These are phyloP conservation scores for Metalampra italica DNA, from an alignment of 2,888 invertebrate species.

Conservation along the genomic window DNA sequence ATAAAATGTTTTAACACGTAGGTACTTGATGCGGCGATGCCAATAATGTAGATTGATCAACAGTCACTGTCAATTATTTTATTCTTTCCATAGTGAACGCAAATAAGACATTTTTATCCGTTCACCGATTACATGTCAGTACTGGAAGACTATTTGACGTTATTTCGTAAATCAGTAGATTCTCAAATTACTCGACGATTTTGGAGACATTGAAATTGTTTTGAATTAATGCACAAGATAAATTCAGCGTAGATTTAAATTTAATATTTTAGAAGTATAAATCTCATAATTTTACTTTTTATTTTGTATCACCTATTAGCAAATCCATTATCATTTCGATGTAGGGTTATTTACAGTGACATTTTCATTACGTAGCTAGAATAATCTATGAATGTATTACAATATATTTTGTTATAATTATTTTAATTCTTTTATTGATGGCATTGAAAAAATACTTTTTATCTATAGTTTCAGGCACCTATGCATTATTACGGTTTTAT, in stretches of 20 bases:
- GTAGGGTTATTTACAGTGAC: slow-evolving; percentile 9
- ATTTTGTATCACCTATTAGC: no score
- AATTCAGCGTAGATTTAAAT: no score
- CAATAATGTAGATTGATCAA: not conserved
- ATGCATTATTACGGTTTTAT: slow-evolving; percentile 48
- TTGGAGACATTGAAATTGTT: no score
- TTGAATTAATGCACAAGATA: no score
- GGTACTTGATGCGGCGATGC: not conserved
- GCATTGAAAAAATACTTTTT: slow-evolving; percentile 62
- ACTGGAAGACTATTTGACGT: not conserved
- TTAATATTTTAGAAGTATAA: no score
- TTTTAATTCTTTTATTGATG: slow-evolving; percentile 24
- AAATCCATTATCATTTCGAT: slow-evolving; percentile 9
- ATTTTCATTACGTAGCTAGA: slow-evolving; percentile 7
- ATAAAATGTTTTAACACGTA: no score
- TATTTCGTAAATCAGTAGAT: not conserved
- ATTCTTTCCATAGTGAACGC: no score
- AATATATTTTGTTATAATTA: slow-evolving; percentile 27
- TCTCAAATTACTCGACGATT: no score
- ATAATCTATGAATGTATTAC: slow-evolving; percentile 26
- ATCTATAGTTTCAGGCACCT: slow-evolving; percentile 67
- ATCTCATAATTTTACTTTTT: no score
- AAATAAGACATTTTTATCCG: no score
- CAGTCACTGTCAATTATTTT: not conserved
- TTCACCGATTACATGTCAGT: not conserved